Evolutionary conservation across 2,888 invertebrate genomes (phyloP), one percentile per base, ranked within the genome.

Genomic region (Mesoligia furuncula): DNA sequence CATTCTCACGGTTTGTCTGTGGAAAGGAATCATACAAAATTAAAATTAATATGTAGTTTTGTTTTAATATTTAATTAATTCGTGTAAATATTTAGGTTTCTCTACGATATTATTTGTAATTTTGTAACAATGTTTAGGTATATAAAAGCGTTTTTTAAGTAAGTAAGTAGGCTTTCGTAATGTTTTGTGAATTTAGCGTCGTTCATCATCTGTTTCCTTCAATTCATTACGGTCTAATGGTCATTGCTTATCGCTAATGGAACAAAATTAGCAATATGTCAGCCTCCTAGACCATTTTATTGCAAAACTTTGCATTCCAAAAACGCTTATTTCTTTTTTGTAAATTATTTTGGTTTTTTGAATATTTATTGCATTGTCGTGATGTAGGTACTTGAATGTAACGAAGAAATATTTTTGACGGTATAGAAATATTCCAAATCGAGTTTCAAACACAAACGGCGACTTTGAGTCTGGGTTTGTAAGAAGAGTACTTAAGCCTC

Each of bases 161-260:
- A 61, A n/a, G 48, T 31, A n/a, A 65, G 66, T 42, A 62, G 51
- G 39, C n/a, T 77, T 78, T 82, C 66, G 45, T 77, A 42, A 85
- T 73, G 65, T 85, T 69, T 61, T 62, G 54, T 74, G 61, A 75
- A 80, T 79, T 70, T 59, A 17, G 61, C 80, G 64, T 78, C 73
- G 69, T 81, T 75, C 57, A 79, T 88, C 78, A 81, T 81, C 65
- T 75, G 81, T 85, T 86, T 86, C 73, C 54, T 76, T 66, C 24
- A 57, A 70, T 77, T 76, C 87, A 88, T 88, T 79, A 86, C 81
- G 57, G 42, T 61, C 59, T 79, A 80, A 87, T 86, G 84, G 69
- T 75, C 57, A 70, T 77, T 64, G 64, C 74, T 64, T 79, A 71
- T 75, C 78, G 75, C 87, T 84, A 84, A 87, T 79, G 87, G 71